Evolutionary conservation across 2,797 vertebrate species (phyloP), one percentile per base, ranked within the genome.

Genomic region (Hephaestus fuliginosus): DNA sequence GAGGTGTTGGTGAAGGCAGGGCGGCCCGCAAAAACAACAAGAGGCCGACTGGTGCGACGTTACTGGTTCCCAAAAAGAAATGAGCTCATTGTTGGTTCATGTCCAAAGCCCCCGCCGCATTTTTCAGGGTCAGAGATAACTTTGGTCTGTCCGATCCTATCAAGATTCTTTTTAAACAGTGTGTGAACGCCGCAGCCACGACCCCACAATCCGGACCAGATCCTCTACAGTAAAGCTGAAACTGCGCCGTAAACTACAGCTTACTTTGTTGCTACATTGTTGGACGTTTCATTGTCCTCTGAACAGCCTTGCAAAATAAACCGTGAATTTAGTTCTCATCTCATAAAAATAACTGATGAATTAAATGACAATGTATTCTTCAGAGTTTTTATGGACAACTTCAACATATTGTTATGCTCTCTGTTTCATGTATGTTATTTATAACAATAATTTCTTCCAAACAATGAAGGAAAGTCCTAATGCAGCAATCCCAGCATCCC

Each of bases 81-180:
- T 95, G 93, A 96, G 91, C 92, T 96, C 95, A 96, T 83, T 88
- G 89, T 89, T 95, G 93, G 92, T 89, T 89, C 87, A 78, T 9
- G 74, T 90, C 94, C 95, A 96, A 93, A 95, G 86, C 80, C 89
- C 76, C 88, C 20, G 68, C 74, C 66, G 78, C 92, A 94, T 93
- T 93, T 92, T 94, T 94, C 90, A 89, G 90, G 93, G 91, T 93
- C 94, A 92, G 89, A 91, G 93, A 93, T 88, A 92, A 88, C 89
- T 82, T 82, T 85, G 53, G 80, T 83, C 91, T 87, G 93, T 95
- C 94, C 76, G 77, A 88, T 92, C 88, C 81, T 9, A 94, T 95
- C 88, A 94, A 85, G 86, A 81, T 77, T 88, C 81, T 81, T 70
- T 91, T 76, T 62, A 82, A 77, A 82, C 56, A 63, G 13, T 68